phyloP scores from a whole-genome alignment of 2,888 invertebrate species.

The Axea sp. region DNA sequence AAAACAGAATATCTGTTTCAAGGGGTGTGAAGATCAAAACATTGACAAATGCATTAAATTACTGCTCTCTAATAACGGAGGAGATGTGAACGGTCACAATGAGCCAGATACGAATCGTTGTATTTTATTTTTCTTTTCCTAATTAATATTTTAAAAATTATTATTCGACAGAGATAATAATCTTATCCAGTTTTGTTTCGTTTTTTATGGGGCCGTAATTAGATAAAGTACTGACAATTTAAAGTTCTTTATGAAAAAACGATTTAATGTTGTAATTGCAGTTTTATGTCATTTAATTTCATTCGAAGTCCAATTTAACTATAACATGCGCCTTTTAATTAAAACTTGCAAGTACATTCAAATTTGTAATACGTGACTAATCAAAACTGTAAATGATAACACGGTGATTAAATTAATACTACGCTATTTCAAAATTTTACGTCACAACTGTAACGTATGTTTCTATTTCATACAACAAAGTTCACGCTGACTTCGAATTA shows the following conservation, averaged over 20 bases:
- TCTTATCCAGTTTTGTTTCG: too few species aligned
- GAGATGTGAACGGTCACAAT: not conserved
- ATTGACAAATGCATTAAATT: slow-evolving; percentile 22
- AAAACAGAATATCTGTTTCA: slow-evolving; percentile 34
- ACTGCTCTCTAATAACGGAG: slow-evolving; percentile 30
- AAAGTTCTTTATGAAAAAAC: too few species aligned
- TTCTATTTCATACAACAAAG: slow-evolving; percentile 8
- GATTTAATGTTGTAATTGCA: slow-evolving; percentile 31
- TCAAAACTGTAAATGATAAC: slow-evolving; percentile 25
- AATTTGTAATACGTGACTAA: slow-evolving; percentile 31
- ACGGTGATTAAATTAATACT: slow-evolving; percentile 29
- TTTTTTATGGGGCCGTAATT: too few species aligned
- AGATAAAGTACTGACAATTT: too few species aligned
- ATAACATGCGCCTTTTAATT: slow-evolving; percentile 38
- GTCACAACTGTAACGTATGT: slow-evolving; percentile 1
- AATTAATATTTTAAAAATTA: too few species aligned
- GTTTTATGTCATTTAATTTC: slow-evolving; percentile 29
- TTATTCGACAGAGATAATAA: too few species aligned
- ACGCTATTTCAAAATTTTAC: slow-evolving; percentile 26
- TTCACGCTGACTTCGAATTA: slow-evolving; percentile 34
- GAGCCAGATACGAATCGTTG: too few species aligned
- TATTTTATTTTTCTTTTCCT: too few species aligned
- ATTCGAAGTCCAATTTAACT: slow-evolving; percentile 30
- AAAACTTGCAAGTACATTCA: slow-evolving; percentile 33
- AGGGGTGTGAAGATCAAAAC: slow-evolving; percentile 26